phyloP scores from a whole-genome alignment of 2,797 vertebrate species.

The Harpagifer antarcticus region DNA sequence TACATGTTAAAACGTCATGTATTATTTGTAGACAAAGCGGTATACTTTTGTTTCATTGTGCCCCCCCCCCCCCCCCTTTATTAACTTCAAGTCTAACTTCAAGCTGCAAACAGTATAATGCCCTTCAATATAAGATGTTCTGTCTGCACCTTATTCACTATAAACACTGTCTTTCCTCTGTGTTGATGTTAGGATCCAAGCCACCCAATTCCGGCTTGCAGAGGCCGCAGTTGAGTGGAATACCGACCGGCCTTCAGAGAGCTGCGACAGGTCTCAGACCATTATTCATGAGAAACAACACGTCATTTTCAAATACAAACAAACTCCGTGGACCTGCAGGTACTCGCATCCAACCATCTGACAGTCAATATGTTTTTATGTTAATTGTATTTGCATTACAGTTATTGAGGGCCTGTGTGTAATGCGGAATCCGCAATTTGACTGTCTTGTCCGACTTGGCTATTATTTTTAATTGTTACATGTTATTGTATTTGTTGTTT shows the following conservation, averaged over 20 bases:
- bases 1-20: not conserved
- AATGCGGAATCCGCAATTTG: not conserved
- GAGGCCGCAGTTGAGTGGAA: constrained; percentile 27
- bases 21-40: not conserved
- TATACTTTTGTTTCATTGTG: not conserved
- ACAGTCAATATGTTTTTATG: no score
- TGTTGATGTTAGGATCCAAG: constrained; percentile 55
- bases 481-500: not conserved
- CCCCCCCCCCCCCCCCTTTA: not conserved
- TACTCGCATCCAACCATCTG: constrained; percentile 16
- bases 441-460: not conserved
- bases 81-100: not conserved
- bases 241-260: constrained; percentile 48
- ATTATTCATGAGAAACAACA: constrained; percentile 14
- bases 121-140: not conserved
- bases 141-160: not conserved
- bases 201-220: constrained; percentile 42
- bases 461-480: not conserved
- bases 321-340: constrained; percentile 53
- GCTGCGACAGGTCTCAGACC: constrained; percentile 31
- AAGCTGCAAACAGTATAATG: not conserved
- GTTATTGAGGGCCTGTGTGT: not conserved
- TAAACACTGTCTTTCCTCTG: not conserved
- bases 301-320: constrained; percentile 14
- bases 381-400: not conserved